Conservation (phyloP, 2,888 invertebrate genomes). For the Girardia tigrina region DNA sequence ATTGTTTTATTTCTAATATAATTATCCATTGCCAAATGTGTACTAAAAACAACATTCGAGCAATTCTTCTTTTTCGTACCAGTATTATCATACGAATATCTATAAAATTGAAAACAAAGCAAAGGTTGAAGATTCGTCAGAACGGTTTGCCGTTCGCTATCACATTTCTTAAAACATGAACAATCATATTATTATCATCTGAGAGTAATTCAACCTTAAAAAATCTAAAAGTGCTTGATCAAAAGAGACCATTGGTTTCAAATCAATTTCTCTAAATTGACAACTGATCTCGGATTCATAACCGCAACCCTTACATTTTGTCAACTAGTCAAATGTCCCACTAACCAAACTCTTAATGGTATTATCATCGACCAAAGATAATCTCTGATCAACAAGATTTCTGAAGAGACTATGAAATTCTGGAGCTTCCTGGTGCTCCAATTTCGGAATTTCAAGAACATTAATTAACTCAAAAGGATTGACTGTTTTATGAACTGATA, state of each 20-base stretch:
- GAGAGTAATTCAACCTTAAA: slow-evolving; percentile 24
- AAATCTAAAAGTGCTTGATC: background rate
- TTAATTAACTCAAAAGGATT: slow-evolving; percentile 23
- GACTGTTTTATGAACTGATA: slow-evolving; percentile 24
- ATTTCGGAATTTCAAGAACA: background rate
- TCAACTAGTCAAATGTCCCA: slow-evolving; percentile 1
- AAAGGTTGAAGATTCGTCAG: slow-evolving; percentile 6
- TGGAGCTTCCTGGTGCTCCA: slow-evolving; percentile 29
- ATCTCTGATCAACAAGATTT: slow-evolving; percentile 26
- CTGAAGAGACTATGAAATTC: slow-evolving; percentile 32
- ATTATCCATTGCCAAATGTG: slow-evolving; percentile 15
- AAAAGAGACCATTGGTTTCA: slow-evolving; percentile 9
- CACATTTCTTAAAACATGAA: slow-evolving; percentile 24
- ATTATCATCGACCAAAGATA: slow-evolving; percentile 13
- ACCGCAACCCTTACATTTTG: slow-evolving; percentile 16
- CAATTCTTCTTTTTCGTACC: slow-evolving; percentile 28
- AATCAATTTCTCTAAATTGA: slow-evolving; percentile 2
- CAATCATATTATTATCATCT: slow-evolving; percentile 33
- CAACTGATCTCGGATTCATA: background rate
- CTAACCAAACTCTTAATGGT: slow-evolving; percentile 1
- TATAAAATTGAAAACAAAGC: slow-evolving; percentile 28
- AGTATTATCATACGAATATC: slow-evolving; percentile 29
- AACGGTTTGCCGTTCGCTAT: slow-evolving; percentile 25
- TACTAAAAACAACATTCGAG: slow-evolving; percentile 11
- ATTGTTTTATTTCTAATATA: background rate